These are phyloP conservation scores for Poeciliopsis presidionis DNA, from an alignment of 2,797 vertebrate genomes.

Conservation along the genomic window DNA sequence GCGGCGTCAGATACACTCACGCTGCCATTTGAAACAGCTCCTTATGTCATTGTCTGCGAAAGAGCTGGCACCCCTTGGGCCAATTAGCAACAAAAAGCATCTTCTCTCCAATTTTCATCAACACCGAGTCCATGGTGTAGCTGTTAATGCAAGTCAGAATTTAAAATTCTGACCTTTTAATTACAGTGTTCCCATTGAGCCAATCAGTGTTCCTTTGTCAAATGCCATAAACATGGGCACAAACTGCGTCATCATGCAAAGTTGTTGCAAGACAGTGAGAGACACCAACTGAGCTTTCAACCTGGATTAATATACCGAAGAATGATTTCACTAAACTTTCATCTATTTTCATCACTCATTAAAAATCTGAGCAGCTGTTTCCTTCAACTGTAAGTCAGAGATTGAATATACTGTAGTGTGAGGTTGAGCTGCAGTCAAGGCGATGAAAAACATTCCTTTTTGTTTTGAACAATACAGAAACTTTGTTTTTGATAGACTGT, in stretches of 20 bases:
- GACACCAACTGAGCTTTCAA: conserved; percentile 29
- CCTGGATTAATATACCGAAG: conserved; percentile 11
- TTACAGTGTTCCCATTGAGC: conserved; percentile 53
- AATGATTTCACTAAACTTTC: neutral
- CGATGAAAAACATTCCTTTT: neutral
- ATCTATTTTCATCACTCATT: neutral
- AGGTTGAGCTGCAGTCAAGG: neutral
- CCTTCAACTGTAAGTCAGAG: conserved; percentile 3
- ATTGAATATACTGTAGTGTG: neutral
- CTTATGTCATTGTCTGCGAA: conserved; percentile 32
- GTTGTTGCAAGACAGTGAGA: conserved; percentile 19
- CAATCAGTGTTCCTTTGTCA: conserved; percentile 58
- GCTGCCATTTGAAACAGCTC: conserved; percentile 24
- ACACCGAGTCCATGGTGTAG: conserved; percentile 46
- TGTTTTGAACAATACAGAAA: neutral
- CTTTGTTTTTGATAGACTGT: neutral
- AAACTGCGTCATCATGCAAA: conserved; percentile 27
- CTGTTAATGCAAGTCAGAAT: conserved; percentile 51
- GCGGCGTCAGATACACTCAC: conserved; percentile 12
- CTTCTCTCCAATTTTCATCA: conserved; percentile 65
- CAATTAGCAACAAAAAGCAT: conserved; percentile 56
- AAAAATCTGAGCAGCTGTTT: neutral
- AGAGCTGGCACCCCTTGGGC: conserved; percentile 30
- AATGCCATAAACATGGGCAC: conserved; percentile 47
- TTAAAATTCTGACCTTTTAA: conserved; percentile 67